Percentiles rank a stretch among this genome's conserved stretches.
phyloP scores from a whole-genome alignment of 2,113 vertebrate genomes.

The Bombycilla garrulus region DNA sequence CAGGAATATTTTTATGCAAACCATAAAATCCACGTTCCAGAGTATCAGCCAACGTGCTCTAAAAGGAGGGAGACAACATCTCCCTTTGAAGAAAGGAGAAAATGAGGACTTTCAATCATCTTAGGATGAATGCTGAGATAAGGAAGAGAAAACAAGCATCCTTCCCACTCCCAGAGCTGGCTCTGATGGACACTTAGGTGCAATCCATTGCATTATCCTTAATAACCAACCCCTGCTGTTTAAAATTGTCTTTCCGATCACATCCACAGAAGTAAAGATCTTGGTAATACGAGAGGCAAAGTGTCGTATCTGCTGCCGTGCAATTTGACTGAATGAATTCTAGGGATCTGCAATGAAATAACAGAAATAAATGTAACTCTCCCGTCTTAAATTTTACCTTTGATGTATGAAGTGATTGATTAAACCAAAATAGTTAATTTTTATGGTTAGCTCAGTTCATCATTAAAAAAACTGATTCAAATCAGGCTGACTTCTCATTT shows the following conservation, averaged over 20 bases:
- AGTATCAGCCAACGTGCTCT: neutral
- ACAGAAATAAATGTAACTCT: neutral
- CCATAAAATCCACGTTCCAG: neutral
- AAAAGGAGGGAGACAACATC: neutral
- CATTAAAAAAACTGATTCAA: neutral
- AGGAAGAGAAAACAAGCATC: neutral
- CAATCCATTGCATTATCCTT: neutral
- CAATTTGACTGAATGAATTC: neutral
- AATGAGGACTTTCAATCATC: neutral
- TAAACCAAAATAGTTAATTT: neutral
- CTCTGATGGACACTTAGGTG: neutral
- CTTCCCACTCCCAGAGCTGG: neutral
- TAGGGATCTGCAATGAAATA: neutral
- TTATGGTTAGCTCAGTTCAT: neutral
- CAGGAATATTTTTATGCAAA: slow-evolving; percentile 3
- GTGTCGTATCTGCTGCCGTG: rapidly evolving
- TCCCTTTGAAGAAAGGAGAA: neutral
- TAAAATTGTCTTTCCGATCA: neutral
- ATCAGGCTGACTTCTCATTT: neutral
- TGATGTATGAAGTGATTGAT: neutral
- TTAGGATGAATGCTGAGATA: neutral
- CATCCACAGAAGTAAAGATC: neutral
- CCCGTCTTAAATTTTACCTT: neutral
- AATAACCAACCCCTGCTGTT: neutral
- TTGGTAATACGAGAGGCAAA: neutral